Evolutionary conservation across 2,113 vertebrate species (phyloP), one percentile per base, ranked within the genome.

Genomic region (Megaceryle maxima): DNA sequence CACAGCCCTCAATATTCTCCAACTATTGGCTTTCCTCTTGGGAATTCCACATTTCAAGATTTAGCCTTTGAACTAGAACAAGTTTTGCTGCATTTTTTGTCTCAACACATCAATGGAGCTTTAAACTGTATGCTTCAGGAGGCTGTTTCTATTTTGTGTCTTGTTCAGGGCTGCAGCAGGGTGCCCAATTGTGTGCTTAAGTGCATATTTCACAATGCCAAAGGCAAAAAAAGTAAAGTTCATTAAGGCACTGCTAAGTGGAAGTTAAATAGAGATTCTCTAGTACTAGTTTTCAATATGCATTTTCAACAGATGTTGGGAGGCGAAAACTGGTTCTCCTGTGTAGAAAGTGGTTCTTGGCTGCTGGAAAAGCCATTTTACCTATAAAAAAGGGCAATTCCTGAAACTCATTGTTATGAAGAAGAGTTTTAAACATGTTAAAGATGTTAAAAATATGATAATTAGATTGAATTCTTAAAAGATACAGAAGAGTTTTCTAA

Each of bases 81-180:
- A 80, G 6, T 76, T 82, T 43, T 90, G 31, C 46, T 74, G 33
- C 5, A 16, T 59, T 92, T 94, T 51, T 92, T 68, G 21, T 67
- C 41, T 67, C 24, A 77, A 29, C 14, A 35, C 7, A 41, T 18
- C 10, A 26, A 3, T 22, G 35, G 60, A 80, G 26, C 4, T 57
- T 83, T 92, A 74, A 93, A 46, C 19, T 0, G 0, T 48, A 19
- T 0, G 0, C 17, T 56, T 88, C 13, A 1, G 2, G 11, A 87
- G 28, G 19, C 12, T 37, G 13, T 56, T 87, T 66, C n/a, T 67
- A 16, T 6, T 78, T 50, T 70, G 21, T 88, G 24, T 48, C 37
- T 63, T 20, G 3, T 26, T 7, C 26, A 43, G 20, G 13, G 29
- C 74, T 88, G 33, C 48, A 85, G 26, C 22, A 72, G 75, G 15